Conservation (phyloP, 1,140 invertebrate species). For the Brachionus paranguensis region DNA sequence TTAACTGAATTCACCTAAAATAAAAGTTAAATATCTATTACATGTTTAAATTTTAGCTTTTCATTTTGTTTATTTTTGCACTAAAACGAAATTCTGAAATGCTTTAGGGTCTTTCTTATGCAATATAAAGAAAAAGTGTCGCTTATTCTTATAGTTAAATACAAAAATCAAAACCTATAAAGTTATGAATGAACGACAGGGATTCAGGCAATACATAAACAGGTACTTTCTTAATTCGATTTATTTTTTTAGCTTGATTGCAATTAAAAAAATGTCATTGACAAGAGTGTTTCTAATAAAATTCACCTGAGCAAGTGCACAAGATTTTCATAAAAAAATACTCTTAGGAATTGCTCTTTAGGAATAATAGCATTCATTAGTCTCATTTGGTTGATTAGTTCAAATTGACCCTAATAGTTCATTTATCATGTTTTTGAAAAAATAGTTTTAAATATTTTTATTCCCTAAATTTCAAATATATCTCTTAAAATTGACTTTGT, state of each 20-base stretch:
- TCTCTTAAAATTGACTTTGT: too few species aligned
- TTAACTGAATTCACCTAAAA: background rate
- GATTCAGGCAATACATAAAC: background rate
- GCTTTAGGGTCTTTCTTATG: background rate
- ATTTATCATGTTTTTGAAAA: too few species aligned
- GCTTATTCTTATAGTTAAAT: background rate
- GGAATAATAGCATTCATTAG: background rate
- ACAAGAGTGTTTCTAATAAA: background rate
- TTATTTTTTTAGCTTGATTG: background rate
- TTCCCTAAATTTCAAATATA: too few species aligned
- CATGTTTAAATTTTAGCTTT: background rate
- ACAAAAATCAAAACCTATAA: background rate
- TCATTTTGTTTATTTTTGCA: background rate
- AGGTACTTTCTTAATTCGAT: background rate
- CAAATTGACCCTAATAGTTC: background rate
- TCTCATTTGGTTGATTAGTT: background rate
- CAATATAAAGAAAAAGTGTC: background rate
- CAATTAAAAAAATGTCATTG: background rate
- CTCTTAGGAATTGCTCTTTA: background rate
- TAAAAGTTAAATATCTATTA: background rate
- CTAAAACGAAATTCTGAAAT: background rate
- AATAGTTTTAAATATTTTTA: too few species aligned
- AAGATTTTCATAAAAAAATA: background rate
- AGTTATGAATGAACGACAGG: background rate
- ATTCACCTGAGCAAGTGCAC: background rate